Base-by-base conservation (phyloP, 2,797 vertebrate species). In the Aselliscus stoliczkanus region DNA sequence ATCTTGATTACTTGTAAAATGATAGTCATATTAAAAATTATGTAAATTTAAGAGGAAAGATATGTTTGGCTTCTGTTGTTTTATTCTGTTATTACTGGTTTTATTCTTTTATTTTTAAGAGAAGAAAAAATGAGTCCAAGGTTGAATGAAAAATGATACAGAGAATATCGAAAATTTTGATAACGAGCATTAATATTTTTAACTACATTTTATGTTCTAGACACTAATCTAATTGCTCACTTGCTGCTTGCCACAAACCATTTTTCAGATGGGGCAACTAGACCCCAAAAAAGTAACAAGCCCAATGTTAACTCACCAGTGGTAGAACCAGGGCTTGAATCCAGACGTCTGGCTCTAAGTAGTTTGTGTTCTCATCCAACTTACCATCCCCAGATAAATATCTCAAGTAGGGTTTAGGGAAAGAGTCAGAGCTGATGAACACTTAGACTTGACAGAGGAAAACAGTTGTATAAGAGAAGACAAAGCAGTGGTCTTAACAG, bases 181-280 rank as follows among this genome's bases (percentile, higher is more conserved):
- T n/a, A 62, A 81, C 50, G 20, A 67, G 14, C n/a, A 15, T 90
- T 90, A 87, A 20, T 18, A 25, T 50, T 94, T 34, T 81, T 54
- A 80, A 18, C 2, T 4, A 23, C 37, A 52, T 56, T 27, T 8
- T 69, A 60, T 58, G 7, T 75, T 52, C 60, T 75, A 23, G n/a
- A 18, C 18, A 37, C 13, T 84, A 58, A 34, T 34, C 15, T 34
- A 60, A 69, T 10, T 21, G 13, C 23, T 52, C 8, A 20, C 42
- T 88, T 75, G 10, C 17, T 81, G 27, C 23, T 75, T 80, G 15
- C 25, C n/a, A 47, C 11, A 69, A 84, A 72, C 10, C 1, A 15
- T n/a, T 94, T 90, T 90, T 83, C 67, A 67, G 37, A 50, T 54
- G 11, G 77, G 4, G 14, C 12, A 79, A 62, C 1, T 72, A 52